Percentiles rank a stretch among this genome's conserved stretches.
Evolutionary conservation across 2,113 vertebrate genomes (phyloP).

Genomic region (Epinephelus cyanopodus): DNA sequence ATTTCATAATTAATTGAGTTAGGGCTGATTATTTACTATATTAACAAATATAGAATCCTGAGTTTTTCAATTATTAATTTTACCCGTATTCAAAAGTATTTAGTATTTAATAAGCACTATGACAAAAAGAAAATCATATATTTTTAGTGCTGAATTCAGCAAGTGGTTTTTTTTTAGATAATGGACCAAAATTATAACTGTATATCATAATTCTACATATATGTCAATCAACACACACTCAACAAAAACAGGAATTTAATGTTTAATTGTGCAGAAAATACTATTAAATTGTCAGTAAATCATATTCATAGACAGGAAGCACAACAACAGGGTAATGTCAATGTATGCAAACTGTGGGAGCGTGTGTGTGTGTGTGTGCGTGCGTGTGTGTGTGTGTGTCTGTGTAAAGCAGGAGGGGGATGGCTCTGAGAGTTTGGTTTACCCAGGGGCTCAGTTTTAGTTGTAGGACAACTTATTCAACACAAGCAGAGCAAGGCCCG

Average conservation of each 20-base stretch:
- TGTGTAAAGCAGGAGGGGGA: slow-evolving; percentile 7
- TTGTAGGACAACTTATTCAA: slow-evolving; percentile 71
- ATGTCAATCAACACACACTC: neutral
- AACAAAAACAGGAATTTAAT: neutral
- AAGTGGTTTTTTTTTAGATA: neutral
- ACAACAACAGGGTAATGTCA: no score
- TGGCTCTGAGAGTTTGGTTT: slow-evolving; percentile 50
- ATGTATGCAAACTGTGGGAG: neutral
- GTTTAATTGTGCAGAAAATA: neutral
- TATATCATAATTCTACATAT: neutral
- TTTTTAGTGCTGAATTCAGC: neutral
- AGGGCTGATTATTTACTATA: slow-evolving; percentile 1
- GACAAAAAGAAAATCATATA: neutral
- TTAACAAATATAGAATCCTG: neutral
- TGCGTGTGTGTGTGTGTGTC: slow-evolving; percentile 6
- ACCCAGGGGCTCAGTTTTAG: slow-evolving; percentile 63
- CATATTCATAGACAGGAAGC: no score
- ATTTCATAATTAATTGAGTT: neutral
- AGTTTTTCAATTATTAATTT: neutral
- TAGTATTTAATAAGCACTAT: no score
- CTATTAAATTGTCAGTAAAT: no score
- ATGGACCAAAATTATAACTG: neutral
- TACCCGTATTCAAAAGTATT: neutral
- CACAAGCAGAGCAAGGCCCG: slow-evolving; percentile 63
- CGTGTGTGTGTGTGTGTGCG: slow-evolving; percentile 7